Percentiles rank a stretch among this genome's conserved stretches.
Evolutionary conservation across 2,888 invertebrate species (phyloP).

Genomic region (Synanthedon formicaeformis): DNA sequence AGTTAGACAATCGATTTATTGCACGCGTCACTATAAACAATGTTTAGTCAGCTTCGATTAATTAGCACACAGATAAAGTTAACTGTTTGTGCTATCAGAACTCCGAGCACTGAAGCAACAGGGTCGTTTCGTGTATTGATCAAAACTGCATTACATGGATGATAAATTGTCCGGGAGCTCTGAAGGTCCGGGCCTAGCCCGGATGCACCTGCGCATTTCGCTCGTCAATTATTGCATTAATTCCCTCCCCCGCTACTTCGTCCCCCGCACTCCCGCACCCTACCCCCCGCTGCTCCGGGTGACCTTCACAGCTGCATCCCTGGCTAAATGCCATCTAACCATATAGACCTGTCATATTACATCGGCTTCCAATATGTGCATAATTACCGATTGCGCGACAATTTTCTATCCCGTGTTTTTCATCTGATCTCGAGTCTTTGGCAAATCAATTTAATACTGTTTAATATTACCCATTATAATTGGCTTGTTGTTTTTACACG

Average conservation of each 20-base stretch:
- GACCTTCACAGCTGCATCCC: constrained; percentile 60
- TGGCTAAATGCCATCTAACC: constrained; percentile 46
- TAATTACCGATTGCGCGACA: too few relatives aligned
- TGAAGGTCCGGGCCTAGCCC: neutral
- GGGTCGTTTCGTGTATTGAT: neutral
- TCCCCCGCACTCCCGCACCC: constrained; percentile 9
- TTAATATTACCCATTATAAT: too few relatives aligned
- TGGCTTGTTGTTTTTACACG: too few relatives aligned
- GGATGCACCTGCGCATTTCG: constrained; percentile 51
- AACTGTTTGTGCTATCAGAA: neutral
- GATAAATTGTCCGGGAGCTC: neutral
- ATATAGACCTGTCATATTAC: constrained; percentile 12
- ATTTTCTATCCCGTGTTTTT: too few relatives aligned
- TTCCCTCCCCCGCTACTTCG: constrained; percentile 14
- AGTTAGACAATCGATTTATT: neutral
- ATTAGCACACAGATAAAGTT: neutral
- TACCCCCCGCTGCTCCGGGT: constrained; percentile 11
- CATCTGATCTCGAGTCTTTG: too few relatives aligned
- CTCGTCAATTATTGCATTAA: constrained; percentile 33
- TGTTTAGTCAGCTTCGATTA: neutral
- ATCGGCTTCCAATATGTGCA: constrained; percentile 6
- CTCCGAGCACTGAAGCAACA: neutral
- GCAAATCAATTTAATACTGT: too few relatives aligned
- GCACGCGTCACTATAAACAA: constrained; percentile 3
- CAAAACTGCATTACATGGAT: neutral